These are phyloP conservation scores for Mus pahari DNA, from an alignment of 2,113 vertebrate species.

Conservation along the genomic window DNA sequence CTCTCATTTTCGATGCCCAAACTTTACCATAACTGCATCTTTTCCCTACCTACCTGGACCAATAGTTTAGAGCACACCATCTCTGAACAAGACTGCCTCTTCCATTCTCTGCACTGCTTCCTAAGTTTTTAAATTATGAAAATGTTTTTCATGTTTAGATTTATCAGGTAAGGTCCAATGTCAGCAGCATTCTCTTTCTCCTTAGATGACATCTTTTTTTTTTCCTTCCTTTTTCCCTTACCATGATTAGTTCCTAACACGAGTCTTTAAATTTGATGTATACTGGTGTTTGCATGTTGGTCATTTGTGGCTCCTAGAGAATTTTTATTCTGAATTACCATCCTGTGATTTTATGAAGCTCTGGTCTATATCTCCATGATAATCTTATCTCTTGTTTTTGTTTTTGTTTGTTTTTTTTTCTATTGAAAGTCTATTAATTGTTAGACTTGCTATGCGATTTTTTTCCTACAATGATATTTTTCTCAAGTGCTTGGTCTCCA, in stretches of 20 bases:
- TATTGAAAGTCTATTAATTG: background rate
- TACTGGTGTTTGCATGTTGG: background rate
- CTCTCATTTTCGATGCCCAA: background rate
- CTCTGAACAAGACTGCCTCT: background rate
- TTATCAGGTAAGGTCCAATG: background rate
- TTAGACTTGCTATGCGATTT: background rate
- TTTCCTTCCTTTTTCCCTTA: background rate
- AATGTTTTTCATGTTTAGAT: background rate
- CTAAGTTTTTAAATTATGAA: background rate
- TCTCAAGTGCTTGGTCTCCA: background rate
- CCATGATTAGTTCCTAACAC: background rate
- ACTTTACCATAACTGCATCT: background rate
- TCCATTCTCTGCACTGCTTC: background rate
- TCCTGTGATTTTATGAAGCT: background rate
- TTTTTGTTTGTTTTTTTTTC: background rate
- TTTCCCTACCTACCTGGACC: background rate
- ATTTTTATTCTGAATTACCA: background rate
- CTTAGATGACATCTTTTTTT: background rate
- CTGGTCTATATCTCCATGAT: background rate
- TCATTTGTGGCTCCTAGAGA: background rate
- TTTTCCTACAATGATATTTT: background rate
- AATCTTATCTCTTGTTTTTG: background rate
- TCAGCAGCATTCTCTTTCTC: background rate
- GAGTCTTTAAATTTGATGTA: background rate
- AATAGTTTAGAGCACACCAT: background rate